Base-by-base conservation (phyloP, 1,140 invertebrate genomes). In the Nylanderia fulva region DNA sequence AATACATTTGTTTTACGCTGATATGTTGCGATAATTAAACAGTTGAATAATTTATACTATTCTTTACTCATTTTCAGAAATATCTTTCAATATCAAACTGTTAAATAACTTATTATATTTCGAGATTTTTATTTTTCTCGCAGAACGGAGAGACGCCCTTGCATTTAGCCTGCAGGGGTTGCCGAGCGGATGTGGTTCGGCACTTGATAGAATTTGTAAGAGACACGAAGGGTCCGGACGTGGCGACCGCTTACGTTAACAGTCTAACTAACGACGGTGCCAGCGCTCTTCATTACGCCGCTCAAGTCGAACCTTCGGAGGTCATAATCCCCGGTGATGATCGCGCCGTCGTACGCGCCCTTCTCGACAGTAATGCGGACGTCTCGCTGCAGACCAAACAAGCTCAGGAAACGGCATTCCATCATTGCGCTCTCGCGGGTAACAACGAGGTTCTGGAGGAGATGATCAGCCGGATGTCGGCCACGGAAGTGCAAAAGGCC, bases 141-240 rank as follows among this genome's bases (percentile, higher is more conserved):
- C 45, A 99, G 98, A 97, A 96, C 90, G 99, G 99, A n/a, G 99
- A 99, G 95, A 99, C 98, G 0, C 98, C 98, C 0, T 95, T 99
- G 24, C 99, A 99, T 93, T 96, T 99, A 91, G 98, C 98, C 2
- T 98, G 98, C 87, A 95, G 97, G 71, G 96, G 97, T 82, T 99
- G 98, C 86, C 96, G 97, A 83, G 96, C 98, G 4, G 97, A 98
- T 77, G 97, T 99, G 21, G 97, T 99, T 0, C 95, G 96, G 27
- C 96, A 98, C 86, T 94, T 99, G 27, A 97, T 99, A 60, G 96
- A 97, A 68, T 98, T 98, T 85, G 97, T 98, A 0, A 98, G 97
- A 90, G 96, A 96, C 39, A 96, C 96, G 63, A 96, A 96, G 88
- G 97, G 97, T 0, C 95, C 96, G 56, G 97, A 97, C 58, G 95